These are phyloP conservation scores for Brachypalpus laphriformis DNA, from an alignment of 2,888 invertebrate genomes.

Conservation along the genomic window DNA sequence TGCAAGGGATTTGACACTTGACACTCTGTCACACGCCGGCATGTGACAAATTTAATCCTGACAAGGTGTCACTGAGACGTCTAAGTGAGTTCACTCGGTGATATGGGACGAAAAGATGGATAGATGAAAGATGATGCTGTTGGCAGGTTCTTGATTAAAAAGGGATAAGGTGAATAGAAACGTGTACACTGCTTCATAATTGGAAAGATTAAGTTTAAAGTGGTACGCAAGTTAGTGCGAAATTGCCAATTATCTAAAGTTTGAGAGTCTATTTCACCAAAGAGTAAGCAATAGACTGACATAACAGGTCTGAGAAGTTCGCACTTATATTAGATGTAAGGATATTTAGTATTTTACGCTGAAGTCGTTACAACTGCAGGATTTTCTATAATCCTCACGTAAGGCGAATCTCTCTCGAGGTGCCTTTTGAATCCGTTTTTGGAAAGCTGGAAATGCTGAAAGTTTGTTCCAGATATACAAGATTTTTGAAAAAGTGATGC, in stretches of 20 bases:
- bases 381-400: too few relatives aligned
- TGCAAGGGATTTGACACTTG: slow-evolving; percentile 25
- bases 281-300: too few relatives aligned
- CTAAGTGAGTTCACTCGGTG: slow-evolving; percentile 2
- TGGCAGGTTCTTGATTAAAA: slow-evolving; percentile 44
- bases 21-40: slow-evolving; percentile 20
- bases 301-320: too few relatives aligned
- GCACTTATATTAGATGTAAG: too few relatives aligned
- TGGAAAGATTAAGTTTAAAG: not conserved
- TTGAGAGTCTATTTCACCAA: too few relatives aligned
- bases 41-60: slow-evolving; percentile 47
- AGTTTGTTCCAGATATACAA: too few relatives aligned
- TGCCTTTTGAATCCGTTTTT: too few relatives aligned
- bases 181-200: not conserved
- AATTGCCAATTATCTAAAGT: not conserved
- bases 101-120: slow-evolving; percentile 1
- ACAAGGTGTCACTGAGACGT: slow-evolving; percentile 24
- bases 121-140: slow-evolving; percentile 16
- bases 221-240: not conserved
- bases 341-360: too few relatives aligned
- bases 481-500: too few relatives aligned
- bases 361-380: too few relatives aligned
- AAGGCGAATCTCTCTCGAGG: too few relatives aligned
- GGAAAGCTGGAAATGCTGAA: too few relatives aligned
- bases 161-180: not conserved